Evolutionary conservation across 2,888 invertebrate species (phyloP), one percentile per base, ranked within the genome.

Genomic region (Pheosia tremula): DNA sequence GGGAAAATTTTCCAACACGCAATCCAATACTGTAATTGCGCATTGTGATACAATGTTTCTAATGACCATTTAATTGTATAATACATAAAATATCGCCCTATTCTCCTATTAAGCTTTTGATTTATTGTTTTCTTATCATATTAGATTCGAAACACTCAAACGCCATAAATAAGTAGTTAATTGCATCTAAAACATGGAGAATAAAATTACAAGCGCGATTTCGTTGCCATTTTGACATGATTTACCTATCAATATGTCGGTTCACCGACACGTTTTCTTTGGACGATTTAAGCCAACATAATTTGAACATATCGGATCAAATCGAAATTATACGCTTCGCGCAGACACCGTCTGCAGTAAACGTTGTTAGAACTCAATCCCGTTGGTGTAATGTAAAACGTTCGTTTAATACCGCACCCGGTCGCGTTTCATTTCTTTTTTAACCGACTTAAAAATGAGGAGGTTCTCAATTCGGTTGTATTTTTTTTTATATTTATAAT

Each of bases 351-450:
- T 79, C 79, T 78, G 72, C 69, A 58, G 64, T 67, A 79, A 84
- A 85, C 69, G 64, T 71, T 67, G 74, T 84, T 83, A 83, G 68
- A 69, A 71, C 62, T 69, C 79, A 81, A 84, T 81, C 76, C 68
- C 69, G 71, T 61, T 63, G 64, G 60, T 63, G 69, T 77, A 74
- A 74, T 73, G 69, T 64, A 67, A 76, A 75, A 70, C 67, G 64
- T 68, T 58, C 63, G 59, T 58, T 62, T 74, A 69, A 74, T 74
- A 62, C 62, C 60, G 59, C 60, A 57, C 63, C 68, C 60, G 62
- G 60, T 66, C 49, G 58, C 69, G 71, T 77, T 78, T 80, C 73
- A 77, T 79, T 77, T 74, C 70, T 60, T 63, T 77, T n/a, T n/a
- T n/a, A n/a, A n/a, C n/a, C n/a, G n/a, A n/a, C n/a, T n/a, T n/a